Evolutionary conservation across 1,140 invertebrate genomes (phyloP).

Genomic region (Hestina assimilis): DNA sequence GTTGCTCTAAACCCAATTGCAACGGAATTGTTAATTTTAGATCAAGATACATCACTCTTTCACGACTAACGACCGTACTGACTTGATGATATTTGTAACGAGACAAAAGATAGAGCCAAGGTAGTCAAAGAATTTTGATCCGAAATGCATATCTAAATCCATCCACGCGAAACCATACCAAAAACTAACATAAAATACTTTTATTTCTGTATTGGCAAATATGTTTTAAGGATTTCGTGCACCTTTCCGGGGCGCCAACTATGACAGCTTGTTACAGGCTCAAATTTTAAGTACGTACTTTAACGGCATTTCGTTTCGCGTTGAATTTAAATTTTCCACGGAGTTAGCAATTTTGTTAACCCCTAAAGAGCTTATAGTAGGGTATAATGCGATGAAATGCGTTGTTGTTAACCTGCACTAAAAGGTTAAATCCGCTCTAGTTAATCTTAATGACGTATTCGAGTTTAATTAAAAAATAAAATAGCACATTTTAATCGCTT

Average conservation of each 20-base stretch:
- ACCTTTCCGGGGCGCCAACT: background rate
- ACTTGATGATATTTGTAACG: too few species aligned
- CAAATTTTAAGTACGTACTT: background rate
- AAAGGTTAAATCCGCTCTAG: slow-evolving; percentile 8
- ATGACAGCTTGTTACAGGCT: background rate
- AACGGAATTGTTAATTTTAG: too few species aligned
- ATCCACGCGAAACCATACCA: too few species aligned
- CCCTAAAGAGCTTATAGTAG: slow-evolving; percentile 5
- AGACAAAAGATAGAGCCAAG: too few species aligned
- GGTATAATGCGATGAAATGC: slow-evolving; percentile 9
- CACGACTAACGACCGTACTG: too few species aligned
- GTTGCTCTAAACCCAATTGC: too few species aligned
- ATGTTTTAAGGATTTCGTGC: background rate
- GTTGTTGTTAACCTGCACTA: slow-evolving; percentile 11
- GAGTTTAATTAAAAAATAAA: background rate
- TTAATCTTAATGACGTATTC: background rate
- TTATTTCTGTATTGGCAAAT: background rate
- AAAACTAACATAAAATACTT: too few species aligned
- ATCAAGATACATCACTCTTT: too few species aligned
- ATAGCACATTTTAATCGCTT: background rate
- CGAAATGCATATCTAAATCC: too few species aligned
- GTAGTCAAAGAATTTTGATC: too few species aligned
- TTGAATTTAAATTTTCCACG: background rate
- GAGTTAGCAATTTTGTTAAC: slow-evolving; percentile 4
- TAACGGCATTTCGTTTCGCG: background rate